Evolutionary conservation across 2,888 invertebrate species (phyloP), one percentile per base, ranked within the genome.

Genomic region (Rhamphomyia laevipes): DNA sequence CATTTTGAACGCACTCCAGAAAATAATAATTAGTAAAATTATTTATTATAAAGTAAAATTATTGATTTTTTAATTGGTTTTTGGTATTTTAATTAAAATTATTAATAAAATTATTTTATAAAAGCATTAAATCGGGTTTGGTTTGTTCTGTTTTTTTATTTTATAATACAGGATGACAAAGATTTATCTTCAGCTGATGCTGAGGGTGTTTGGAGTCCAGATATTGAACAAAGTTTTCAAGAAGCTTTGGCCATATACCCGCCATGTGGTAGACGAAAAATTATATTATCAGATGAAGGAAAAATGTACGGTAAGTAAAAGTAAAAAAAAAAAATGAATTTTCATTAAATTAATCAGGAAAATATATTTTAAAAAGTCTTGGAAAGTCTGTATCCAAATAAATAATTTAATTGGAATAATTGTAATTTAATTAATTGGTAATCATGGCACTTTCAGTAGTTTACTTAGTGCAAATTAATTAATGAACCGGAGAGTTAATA

Each of bases 261-360:
- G 54, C 99, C 99, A 56, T 99, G 99, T 74, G 99, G 99, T 58
- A 77, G 99, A 63, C 82, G 99, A 73, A 99, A 99, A 81, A 99
- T 99, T 72, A 99, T 99, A 64, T 84, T 99, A 64, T 95, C 95
- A 62, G 99, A 99, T 74, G 99, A 99, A 79, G 99, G 99, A 70
- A 99, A 99, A 84, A 99, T 99, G 99, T 99, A 97, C 80, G 99
- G 97, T 99, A 79, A 89, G 94, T 88, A 67, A 64, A n/a, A 63
- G 7, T 12, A 15, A 37, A 11, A 40, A n/a, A 35, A 35, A 35
- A 35, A 4, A 5, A 33, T 33, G 11, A 30, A 13, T 11, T 6
- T 33, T 33, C 35, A 35, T 7, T n/a, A 35, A 13, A 13, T 33
- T 33, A 35, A 27, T 6, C 9, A 7, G 9, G 23, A 27, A 27